These are phyloP conservation scores for Diachasmimorpha longicaudata DNA, from an alignment of 1,140 invertebrate species.

Conservation along the genomic window DNA sequence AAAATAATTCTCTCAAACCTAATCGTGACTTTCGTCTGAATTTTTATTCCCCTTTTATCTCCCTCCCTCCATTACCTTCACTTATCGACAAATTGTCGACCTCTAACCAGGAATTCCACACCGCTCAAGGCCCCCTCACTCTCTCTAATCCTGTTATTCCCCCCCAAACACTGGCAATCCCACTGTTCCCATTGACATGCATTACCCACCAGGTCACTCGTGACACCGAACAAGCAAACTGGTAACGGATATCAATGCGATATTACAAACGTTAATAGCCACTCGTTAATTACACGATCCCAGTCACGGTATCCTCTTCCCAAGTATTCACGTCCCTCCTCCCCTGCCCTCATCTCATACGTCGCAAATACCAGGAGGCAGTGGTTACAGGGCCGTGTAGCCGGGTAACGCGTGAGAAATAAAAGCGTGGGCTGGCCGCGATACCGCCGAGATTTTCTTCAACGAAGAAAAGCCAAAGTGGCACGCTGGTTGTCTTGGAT, in stretches of 20 bases:
- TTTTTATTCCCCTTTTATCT: too few species aligned
- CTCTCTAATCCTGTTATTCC: too few species aligned
- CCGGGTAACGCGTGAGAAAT: constrained; percentile 43
- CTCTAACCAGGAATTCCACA: too few species aligned
- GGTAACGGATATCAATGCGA: constrained; percentile 52
- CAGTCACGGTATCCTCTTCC: constrained; percentile 28
- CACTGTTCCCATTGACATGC: too few species aligned
- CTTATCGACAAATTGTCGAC: too few species aligned
- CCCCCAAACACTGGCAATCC: too few species aligned
- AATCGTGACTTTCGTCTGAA: too few species aligned
- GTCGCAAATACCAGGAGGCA: not conserved
- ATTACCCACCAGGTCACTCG: not conserved
- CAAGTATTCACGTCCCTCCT: not conserved
- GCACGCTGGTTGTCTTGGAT: not conserved
- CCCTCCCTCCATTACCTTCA: too few species aligned
- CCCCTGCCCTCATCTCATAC: constrained; percentile 19
- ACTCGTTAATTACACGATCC: constrained; percentile 53
- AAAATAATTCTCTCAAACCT: too few species aligned
- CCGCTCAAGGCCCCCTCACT: too few species aligned
- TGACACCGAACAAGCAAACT: not conserved
- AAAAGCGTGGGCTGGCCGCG: constrained; percentile 30
- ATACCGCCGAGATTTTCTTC: not conserved
- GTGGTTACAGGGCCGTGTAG: too few species aligned
- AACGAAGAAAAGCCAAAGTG: not conserved
- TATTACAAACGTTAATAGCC: constrained; percentile 58